A percentile compares a stretch with the other conserved stretches of the same genome.
These are phyloP conservation scores for Neosilurus mollespiculum DNA, from an alignment of 2,797 vertebrate species.

Conservation along the genomic window DNA sequence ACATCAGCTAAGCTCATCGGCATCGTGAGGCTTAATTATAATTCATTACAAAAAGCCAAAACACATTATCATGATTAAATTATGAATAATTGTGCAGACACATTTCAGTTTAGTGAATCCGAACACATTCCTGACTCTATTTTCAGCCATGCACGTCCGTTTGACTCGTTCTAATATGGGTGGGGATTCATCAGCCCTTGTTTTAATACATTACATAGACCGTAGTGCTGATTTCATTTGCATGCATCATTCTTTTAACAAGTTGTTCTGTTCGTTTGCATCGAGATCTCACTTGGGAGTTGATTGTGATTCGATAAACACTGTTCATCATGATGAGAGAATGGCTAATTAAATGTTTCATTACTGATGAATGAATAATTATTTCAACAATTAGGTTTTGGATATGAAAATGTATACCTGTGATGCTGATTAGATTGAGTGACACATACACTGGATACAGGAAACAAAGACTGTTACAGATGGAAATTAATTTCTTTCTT, in stretches of 20 bases:
- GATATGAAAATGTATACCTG: background rate
- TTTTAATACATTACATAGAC: background rate
- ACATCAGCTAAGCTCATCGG: background rate
- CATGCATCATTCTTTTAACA: background rate
- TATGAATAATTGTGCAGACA: background rate
- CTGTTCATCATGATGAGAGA: background rate
- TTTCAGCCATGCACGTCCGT: background rate
- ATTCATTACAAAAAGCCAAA: background rate
- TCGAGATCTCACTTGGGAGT: background rate
- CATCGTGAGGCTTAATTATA: background rate
- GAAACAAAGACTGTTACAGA: too few species aligned
- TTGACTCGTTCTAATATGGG: background rate
- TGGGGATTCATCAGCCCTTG: background rate
- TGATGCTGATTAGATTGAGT: background rate
- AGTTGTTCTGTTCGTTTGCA: background rate
- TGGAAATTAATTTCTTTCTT: too few species aligned
- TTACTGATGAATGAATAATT: background rate
- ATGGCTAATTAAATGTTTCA: background rate
- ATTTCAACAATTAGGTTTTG: background rate
- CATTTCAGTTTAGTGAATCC: background rate
- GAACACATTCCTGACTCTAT: background rate
- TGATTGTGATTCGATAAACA: conserved; percentile 16
- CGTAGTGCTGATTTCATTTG: conserved; percentile 7
- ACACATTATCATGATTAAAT: background rate
- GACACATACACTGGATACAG: background rate